Base-by-base conservation (phyloP, 2,797 vertebrate species). In the Taenioides sp. region DNA sequence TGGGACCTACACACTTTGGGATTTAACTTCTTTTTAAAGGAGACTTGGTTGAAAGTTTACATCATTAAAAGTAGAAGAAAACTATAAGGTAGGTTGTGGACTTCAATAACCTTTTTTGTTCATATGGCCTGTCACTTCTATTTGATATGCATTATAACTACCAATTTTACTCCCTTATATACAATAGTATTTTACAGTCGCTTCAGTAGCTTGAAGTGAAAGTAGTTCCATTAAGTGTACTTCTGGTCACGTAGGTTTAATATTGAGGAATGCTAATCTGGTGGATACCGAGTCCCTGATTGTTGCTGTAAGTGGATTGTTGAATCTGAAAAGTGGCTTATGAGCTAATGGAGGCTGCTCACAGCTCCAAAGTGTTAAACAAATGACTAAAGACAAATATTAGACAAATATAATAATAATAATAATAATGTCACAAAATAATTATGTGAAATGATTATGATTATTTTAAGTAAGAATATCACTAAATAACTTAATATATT, bases 231-330 rank as follows among this genome's bases (percentile, higher is more conserved):
- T 64, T 27, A 47, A 47, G 43, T 47, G 43, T 50, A 2, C 16
- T 17, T 43, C 23, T 27, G 28, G 37, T 34, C 63, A 64, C 22
- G 69, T n/a, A 71, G 70, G 66, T 83, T 73, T 80, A 25, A 60
- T 72, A 63, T 61, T 71, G 37, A 81, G 81, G 81, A 87, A 86
- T 87, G 80, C 61, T 77, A 73, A 77, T 80, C 86, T 73, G 77
- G 28, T 79, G 1, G 2, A 60, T 66, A 68, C 70, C 79, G 84
- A 84, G 72, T 11, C 78, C 37, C 69, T 31, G 67, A 69, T 76
- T 83, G 55, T 83, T 67, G 59, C 40, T 70, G 67, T 70, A 80
- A 79, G 80, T 69, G 52, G 84, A 31, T 75, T 62, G 62, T 23
- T 5, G 28, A 52, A 71, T 5, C n/a, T 71, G 31, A 65, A 79